phyloP scores from a whole-genome alignment of 2,888 invertebrate genomes.

The Clostera curtula region DNA sequence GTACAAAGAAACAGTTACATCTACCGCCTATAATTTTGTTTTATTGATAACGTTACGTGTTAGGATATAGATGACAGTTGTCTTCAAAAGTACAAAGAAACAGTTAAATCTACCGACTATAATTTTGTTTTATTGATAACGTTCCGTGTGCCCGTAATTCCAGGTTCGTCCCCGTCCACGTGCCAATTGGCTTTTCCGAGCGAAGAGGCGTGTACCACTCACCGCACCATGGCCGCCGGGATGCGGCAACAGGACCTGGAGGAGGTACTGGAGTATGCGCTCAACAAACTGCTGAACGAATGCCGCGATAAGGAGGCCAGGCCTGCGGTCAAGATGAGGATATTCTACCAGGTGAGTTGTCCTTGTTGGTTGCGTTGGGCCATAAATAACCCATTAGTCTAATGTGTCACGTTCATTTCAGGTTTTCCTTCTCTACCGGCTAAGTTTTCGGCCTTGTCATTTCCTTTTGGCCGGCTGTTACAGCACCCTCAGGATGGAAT shows the following conservation, averaged over 20 bases:
- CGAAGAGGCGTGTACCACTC: conserved; percentile 47
- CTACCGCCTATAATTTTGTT: too few relatives aligned
- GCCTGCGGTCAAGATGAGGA: conserved; percentile 82
- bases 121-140: not conserved
- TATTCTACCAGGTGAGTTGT: conserved; percentile 81
- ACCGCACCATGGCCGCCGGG: conserved; percentile 39
- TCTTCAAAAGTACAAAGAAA: too few relatives aligned
- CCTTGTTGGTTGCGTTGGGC: not conserved
- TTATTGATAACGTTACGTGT: too few relatives aligned
- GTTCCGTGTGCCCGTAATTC: not conserved
- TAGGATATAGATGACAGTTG: too few relatives aligned
- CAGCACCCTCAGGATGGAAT: too few relatives aligned
- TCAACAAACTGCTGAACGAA: conserved; percentile 61
- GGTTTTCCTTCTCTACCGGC: too few relatives aligned
- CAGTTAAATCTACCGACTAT: too few relatives aligned
- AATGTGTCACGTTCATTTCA: too few relatives aligned
- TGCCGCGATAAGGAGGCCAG: conserved; percentile 54
- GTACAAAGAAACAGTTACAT: too few relatives aligned
- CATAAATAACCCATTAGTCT: not conserved
- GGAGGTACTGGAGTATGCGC: conserved; percentile 67
- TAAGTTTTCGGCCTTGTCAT: too few relatives aligned
- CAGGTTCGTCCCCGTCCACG: conserved; percentile 63
- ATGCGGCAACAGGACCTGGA: conserved; percentile 41
- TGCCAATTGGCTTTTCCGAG: conserved; percentile 59
- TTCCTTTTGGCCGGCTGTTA: too few relatives aligned